Percentiles rank a stretch among this genome's conserved stretches.
Evolutionary conservation across 2,797 vertebrate genomes (phyloP).

Genomic region (Ptychadena robeensis): DNA sequence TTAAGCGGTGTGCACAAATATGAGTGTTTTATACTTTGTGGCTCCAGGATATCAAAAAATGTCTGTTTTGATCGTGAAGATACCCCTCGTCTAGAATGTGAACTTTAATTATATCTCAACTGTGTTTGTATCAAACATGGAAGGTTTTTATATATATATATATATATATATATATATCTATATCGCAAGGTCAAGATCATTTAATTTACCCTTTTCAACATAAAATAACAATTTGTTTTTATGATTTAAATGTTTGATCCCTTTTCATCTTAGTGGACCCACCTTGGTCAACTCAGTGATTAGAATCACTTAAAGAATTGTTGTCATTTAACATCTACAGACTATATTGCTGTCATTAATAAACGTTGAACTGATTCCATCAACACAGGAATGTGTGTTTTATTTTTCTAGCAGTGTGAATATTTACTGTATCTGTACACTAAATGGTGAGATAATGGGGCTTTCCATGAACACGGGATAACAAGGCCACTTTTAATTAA

Average conservation of each 20-base stretch:
- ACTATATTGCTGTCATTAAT: neutral
- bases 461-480: conserved; percentile 75
- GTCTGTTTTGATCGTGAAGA: too few relatives aligned
- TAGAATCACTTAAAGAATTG: neutral
- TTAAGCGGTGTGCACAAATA: too few relatives aligned
- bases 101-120: too few relatives aligned
- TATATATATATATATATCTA: too few relatives aligned
- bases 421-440: conserved; percentile 74
- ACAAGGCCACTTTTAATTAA: conserved; percentile 86
- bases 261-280: neutral
- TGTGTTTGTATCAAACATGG: too few relatives aligned
- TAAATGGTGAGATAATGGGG: conserved; percentile 75
- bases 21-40: too few relatives aligned
- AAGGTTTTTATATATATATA: too few relatives aligned
- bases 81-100: too few relatives aligned
- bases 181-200: conserved; percentile 5
- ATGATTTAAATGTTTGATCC: neutral
- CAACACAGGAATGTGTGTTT: neutral
- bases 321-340: neutral
- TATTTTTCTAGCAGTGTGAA: conserved; percentile 37
- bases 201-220: neutral
- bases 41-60: too few relatives aligned
- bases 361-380: neutral
- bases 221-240: neutral
- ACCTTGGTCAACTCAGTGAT: neutral